Percentiles rank a stretch among this genome's conserved stretches.
Conservation (phyloP, 2,797 vertebrate genomes). For the Taenioides sp. region DNA sequence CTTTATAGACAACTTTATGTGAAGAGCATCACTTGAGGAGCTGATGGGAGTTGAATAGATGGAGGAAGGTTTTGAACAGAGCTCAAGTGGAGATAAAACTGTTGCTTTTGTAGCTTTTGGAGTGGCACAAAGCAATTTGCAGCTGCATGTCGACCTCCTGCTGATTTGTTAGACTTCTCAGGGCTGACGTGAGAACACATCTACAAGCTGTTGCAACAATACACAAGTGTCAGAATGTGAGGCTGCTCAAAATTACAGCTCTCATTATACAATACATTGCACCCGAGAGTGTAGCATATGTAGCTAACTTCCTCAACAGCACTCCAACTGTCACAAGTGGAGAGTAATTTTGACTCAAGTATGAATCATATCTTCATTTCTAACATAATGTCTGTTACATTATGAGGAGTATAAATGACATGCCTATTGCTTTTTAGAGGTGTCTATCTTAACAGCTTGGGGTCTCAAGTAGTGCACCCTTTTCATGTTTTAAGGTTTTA, state of each 20-base stretch:
- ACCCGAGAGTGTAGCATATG: conserved; percentile 12
- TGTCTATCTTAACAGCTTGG: background rate
- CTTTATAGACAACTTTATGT: background rate
- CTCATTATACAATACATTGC: conserved; percentile 19
- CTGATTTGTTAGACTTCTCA: conserved; percentile 33
- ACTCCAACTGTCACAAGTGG: conserved; percentile 27
- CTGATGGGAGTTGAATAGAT: background rate
- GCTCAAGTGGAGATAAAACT: conserved; percentile 31
- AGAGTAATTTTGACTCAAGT: conserved; percentile 31
- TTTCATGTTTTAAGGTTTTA: too few species aligned
- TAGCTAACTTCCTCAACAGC: conserved; percentile 21
- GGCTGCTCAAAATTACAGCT: conserved; percentile 15
- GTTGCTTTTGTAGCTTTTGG: conserved; percentile 17
- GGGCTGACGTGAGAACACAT: conserved; percentile 25
- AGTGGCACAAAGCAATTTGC: conserved; percentile 26
- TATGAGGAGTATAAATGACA: background rate
- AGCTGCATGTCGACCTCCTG: conserved; percentile 25
- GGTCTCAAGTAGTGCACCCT: background rate
- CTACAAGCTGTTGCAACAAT: conserved; percentile 25
- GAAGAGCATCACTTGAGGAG: background rate
- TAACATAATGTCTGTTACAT: conserved; percentile 14
- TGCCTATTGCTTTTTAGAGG: background rate
- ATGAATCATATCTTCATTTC: conserved; percentile 22
- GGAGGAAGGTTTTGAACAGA: conserved; percentile 8
- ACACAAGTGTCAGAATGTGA: conserved; percentile 20